Evolutionary conservation across 2,888 invertebrate genomes (phyloP).

Genomic region (Toxonevra muliebris): DNA sequence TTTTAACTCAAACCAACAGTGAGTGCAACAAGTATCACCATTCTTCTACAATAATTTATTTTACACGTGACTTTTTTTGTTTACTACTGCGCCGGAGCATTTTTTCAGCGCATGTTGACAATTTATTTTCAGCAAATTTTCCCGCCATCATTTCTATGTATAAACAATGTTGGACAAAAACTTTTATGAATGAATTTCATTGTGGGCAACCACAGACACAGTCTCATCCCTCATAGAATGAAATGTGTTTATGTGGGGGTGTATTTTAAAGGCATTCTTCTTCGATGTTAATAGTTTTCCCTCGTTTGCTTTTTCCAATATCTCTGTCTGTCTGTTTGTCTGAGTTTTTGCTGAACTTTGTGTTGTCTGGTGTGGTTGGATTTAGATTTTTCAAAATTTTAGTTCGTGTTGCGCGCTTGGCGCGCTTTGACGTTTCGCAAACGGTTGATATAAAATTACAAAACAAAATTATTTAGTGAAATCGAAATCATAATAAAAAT

Average conservation of each 20-base stretch:
- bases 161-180: background rate
- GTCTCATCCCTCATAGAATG: background rate
- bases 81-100: background rate
- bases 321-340: slow-evolving; percentile 40
- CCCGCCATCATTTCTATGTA: background rate
- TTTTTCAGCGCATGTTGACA: background rate
- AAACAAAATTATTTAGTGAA: slow-evolving; percentile 22
- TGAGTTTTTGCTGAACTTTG: slow-evolving; percentile 40
- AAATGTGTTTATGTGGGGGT: slow-evolving; percentile 15
- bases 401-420: slow-evolving; percentile 61
- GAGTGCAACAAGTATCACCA: too few relatives aligned
- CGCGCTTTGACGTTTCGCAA: slow-evolving; percentile 52
- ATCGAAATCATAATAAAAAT: background rate
- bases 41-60: too few relatives aligned
- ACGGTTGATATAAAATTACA: slow-evolving; percentile 27
- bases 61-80: too few relatives aligned
- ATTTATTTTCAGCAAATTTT: background rate
- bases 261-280: slow-evolving; percentile 4
- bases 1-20: too few relatives aligned
- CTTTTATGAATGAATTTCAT: slow-evolving; percentile 12
- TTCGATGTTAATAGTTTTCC: background rate
- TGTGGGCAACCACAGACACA: background rate
- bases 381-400: slow-evolving; percentile 40
- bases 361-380: slow-evolving; percentile 34
- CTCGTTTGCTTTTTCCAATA: background rate